These are phyloP conservation scores for Oenanthe oenanthe DNA, from an alignment of 2,113 vertebrate species.

Conservation along the genomic window DNA sequence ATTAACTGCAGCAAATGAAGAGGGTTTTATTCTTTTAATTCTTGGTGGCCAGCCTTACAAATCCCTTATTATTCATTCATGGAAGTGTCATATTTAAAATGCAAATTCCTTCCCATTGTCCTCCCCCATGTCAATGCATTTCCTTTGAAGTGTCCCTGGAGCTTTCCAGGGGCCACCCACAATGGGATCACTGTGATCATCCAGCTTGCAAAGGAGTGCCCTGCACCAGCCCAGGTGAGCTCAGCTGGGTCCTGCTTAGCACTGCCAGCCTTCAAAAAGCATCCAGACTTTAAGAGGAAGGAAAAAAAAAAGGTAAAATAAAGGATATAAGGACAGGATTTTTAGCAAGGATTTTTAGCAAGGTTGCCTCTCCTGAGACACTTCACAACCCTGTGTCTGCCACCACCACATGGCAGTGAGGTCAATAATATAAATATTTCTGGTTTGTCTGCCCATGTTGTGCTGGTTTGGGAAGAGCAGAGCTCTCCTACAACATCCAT, in stretches of 20 bases:
- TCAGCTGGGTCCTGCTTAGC: neutral
- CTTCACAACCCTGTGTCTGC: rapidly evolving
- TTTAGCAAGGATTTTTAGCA: neutral
- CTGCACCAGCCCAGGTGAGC: neutral
- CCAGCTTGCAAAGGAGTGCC: neutral
- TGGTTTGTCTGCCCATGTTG: neutral
- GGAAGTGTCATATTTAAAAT: slow-evolving; percentile 44
- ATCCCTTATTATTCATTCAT: slow-evolving; percentile 57
- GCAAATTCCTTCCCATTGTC: slow-evolving; percentile 39
- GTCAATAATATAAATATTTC: neutral
- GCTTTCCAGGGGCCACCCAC: neutral
- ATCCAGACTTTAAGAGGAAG: neutral
- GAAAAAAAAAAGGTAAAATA: neutral
- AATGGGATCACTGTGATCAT: neutral
- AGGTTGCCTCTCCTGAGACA: neutral
- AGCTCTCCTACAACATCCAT: neutral
- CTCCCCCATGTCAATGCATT: neutral
- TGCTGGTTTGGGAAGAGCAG: neutral
- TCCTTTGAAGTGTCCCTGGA: slow-evolving; percentile 57
- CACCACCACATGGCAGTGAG: neutral
- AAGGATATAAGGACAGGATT: neutral
- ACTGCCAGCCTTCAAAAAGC: neutral
- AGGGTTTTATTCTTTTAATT: neutral
- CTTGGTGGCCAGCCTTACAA: slow-evolving; percentile 40
- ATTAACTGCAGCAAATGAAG: neutral